Percentiles rank a stretch among this genome's conserved stretches.
These are phyloP conservation scores for Brachionus rubens DNA, from an alignment of 1,140 invertebrate genomes.

Conservation along the genomic window DNA sequence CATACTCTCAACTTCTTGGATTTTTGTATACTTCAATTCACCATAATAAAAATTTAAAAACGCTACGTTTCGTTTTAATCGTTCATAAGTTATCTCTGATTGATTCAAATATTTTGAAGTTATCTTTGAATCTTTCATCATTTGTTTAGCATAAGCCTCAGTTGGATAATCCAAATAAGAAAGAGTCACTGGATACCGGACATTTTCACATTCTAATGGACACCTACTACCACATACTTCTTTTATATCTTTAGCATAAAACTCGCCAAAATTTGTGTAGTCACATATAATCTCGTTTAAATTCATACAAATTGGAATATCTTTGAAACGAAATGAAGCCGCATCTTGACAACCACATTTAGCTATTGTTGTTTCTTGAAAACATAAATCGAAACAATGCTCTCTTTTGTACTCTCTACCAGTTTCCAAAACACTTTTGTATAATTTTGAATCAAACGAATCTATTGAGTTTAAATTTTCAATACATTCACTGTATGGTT, in stretches of 20 bases:
- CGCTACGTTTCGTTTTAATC: background rate
- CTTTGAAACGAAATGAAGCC: background rate
- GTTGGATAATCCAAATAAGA: constrained; percentile 34
- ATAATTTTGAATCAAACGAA: constrained; percentile 19
- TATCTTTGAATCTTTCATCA: background rate
- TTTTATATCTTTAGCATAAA: background rate
- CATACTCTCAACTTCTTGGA: constrained; percentile 41
- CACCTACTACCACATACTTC: constrained; percentile 7
- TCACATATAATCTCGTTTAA: background rate
- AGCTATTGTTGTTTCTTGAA: background rate
- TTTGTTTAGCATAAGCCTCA: background rate
- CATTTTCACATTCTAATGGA: constrained; percentile 26
- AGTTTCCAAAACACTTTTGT: background rate
- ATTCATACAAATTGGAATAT: background rate
- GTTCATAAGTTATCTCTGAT: background rate
- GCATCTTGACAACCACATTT: constrained; percentile 33
- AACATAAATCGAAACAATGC: constrained; percentile 34
- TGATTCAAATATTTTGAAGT: background rate
- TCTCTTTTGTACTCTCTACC: background rate
- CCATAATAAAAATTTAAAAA: constrained; percentile 23
- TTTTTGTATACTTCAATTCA: constrained; percentile 33
- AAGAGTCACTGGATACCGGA: background rate
- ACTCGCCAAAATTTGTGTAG: background rate
- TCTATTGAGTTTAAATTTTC: background rate
- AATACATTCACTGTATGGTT: constrained; percentile 29